Base-by-base conservation (phyloP, 2,797 vertebrate genomes). In the Agapornis canus region DNA sequence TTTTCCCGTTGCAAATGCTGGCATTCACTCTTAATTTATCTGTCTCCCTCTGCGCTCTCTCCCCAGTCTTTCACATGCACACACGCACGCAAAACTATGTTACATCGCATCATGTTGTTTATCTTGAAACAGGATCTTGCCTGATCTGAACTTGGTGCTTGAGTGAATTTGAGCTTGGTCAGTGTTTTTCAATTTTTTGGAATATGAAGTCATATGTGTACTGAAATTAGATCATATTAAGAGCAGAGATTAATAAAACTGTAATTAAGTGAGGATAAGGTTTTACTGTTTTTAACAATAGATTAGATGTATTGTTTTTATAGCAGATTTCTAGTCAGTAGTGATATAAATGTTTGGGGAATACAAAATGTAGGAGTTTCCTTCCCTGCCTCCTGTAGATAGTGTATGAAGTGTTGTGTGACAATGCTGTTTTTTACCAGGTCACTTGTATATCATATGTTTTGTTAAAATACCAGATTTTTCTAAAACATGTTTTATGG, bases 121-220 rank as follows among this genome's bases (percentile, higher is more conserved):
- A 83, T 95, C 90, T 92, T 96, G 95, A 87, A 96, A 79, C 91
- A 79, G 87, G 91, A 94, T 94, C 95, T 96, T 96, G 82, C 87
- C 80, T 90, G 85, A 9, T 81, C 85, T 91, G 82, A 96, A 91
- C 82, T 84, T 76, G 82, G 91, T 91, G 69, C 86, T 94, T 96
- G 91, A 66, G 51, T 92, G 84, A 90, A 91, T 95, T 94, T 94
- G 87, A 93, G 68, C 80, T 94, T 29, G 35, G 84, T 95, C 54
- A 52, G 82, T 93, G 91, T 90, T 96, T 92, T 93, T 86, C 77
- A 92, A 2, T 92, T 92, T 94, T 39, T 94, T 79, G 49, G 59
- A 79, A 90, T 92, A 51, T 86, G 86, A 95, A 95, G 91, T 94
- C 63, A 52, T 90, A 23, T 45, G 45, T 91, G 48, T 90, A 56